These are phyloP conservation scores for Pseudomyrmex concolor DNA, from an alignment of 1,140 invertebrate species.

Conservation along the genomic window DNA sequence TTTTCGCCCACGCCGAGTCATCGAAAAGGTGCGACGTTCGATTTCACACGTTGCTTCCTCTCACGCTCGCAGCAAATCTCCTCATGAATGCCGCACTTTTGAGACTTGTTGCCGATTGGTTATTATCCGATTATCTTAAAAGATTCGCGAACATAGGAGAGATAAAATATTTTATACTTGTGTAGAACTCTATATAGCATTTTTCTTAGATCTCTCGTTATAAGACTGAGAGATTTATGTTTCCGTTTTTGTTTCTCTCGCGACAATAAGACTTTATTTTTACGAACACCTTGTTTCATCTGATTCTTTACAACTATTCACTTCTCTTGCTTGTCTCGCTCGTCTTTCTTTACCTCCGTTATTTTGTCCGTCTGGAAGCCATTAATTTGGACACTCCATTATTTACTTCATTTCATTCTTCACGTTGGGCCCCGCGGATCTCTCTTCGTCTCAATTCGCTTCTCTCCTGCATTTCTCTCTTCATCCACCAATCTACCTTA, in stretches of 20 bases:
- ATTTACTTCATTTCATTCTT: slow-evolving; percentile 36
- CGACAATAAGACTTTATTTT: not conserved
- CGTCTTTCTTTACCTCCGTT: slow-evolving; percentile 24
- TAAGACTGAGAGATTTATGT: not conserved
- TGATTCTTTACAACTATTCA: slow-evolving; percentile 8
- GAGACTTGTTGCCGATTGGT: not conserved
- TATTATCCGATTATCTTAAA: not conserved
- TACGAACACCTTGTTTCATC: not conserved
- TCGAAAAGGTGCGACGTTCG: slow-evolving; percentile 20
- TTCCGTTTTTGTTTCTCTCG: slow-evolving; percentile 5
- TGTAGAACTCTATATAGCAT: not conserved
- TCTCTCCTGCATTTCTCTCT: not conserved
- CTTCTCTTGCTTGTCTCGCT: not conserved
- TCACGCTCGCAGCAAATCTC: slow-evolving; percentile 18
- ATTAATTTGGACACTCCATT: slow-evolving; percentile 38
- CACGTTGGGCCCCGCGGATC: not conserved
- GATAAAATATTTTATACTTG: not conserved
- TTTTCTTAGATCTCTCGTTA: not conserved
- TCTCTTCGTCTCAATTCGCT: slow-evolving; percentile 33
- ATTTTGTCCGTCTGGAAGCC: slow-evolving; percentile 20
- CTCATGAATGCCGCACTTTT: not conserved
- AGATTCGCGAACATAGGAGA: not conserved
- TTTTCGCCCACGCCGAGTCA: slow-evolving; percentile 60
- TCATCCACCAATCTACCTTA: slow-evolving; percentile 14
- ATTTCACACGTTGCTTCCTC: slow-evolving; percentile 51